phyloP scores from a whole-genome alignment of 2,113 vertebrate species.

The Copsychus sechellarum region DNA sequence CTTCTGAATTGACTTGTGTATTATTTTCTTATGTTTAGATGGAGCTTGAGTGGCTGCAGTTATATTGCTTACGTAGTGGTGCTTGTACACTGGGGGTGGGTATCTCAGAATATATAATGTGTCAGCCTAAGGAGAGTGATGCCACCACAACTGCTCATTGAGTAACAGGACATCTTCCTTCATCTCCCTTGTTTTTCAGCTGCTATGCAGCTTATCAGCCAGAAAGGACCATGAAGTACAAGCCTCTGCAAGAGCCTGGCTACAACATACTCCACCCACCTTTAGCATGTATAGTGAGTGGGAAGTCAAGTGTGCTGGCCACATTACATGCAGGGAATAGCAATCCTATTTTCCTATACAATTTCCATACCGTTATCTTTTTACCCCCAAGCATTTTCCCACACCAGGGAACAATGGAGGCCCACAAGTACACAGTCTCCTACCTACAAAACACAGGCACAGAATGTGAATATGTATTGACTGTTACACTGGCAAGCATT shows the following conservation, averaged over 20 bases:
- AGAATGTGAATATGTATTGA: not conserved
- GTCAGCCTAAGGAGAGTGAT: not conserved
- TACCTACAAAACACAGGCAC: not conserved
- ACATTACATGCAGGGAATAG: not conserved
- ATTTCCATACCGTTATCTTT: fast-evolving
- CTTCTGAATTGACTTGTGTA: not conserved
- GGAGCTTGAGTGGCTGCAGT: not conserved
- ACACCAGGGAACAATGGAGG: not conserved
- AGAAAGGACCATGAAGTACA: not conserved
- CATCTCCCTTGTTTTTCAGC: not conserved
- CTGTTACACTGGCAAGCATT: fast-evolving
- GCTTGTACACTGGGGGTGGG: fast-evolving
- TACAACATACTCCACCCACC: not conserved
- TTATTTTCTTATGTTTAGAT: not conserved
- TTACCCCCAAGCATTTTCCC: not conserved
- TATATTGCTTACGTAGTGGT: too few relatives aligned
- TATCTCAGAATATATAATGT: not conserved
- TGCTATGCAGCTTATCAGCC: not conserved
- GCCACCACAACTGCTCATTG: not conserved
- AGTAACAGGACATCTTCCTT: not conserved
- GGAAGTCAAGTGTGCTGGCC: not conserved
- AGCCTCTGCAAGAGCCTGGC: not conserved
- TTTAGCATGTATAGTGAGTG: not conserved
- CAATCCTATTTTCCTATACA: not conserved
- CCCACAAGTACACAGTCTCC: not conserved